Evolutionary conservation across 2,888 invertebrate species (phyloP), one percentile per base, ranked within the genome.

Genomic region (Meiosimyza platycephala): DNA sequence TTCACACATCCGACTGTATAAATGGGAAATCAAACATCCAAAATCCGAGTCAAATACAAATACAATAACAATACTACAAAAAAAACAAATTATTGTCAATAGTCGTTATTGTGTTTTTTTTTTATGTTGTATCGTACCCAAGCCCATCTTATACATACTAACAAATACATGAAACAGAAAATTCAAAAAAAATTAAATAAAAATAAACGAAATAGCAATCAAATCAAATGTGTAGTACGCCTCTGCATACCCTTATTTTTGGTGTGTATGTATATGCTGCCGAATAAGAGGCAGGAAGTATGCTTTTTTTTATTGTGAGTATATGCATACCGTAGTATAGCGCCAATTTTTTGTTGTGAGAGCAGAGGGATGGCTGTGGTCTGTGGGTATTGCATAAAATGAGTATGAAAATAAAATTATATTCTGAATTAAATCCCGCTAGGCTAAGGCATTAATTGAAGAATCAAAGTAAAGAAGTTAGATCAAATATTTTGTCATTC

Each of bases 11-110:
- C 69, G 69, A 33, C 62, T 51, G 51, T 51, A 62, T 69, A 62
- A 69, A 69, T 62, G 60, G 33, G 60, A 60, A 60, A 69, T 69
- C 60, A 22, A 11, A 33, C 66, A 62, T 6, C 50, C 62, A 71
- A 55, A 40, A 63, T 47, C n/a, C 52, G 5, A n/a, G 12, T 69
- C 74, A 64, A 75, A 78, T 75, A 72, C 76, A 73, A 72, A 78
- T 75, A 67, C 77, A 75, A 40, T 40, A 40, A 2, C 40, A 40
- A 9, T 40, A 9, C 40, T 4, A 40, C 40, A 40, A 40, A 6
- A 40, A 9, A 6, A 40, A 9, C 40, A 40, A 40, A 40, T 40
- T 1, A 40, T 28, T 28, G 9, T 40, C 40, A 40, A 40, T 40
- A 40, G 40, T 40, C 9, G 6, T 7, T 9, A 40, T 40, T 40